phyloP scores from a whole-genome alignment of 2,888 invertebrate genomes.

The Tenthredo distinguenda region DNA sequence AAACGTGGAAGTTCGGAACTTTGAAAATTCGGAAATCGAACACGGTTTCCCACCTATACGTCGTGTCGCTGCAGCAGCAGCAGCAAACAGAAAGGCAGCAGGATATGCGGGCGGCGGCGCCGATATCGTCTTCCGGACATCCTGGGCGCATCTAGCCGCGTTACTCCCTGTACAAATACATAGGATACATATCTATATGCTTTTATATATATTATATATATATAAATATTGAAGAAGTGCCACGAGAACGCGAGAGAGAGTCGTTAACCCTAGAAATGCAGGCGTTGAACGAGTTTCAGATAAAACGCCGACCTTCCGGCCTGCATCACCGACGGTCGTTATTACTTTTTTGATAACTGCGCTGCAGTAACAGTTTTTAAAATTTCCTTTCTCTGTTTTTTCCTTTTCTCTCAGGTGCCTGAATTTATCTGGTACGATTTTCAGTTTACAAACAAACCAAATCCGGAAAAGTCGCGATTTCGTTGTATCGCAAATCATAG shows the following conservation, averaged over 20 bases:
- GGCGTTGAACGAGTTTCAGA: conserved; percentile 39
- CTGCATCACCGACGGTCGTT: not conserved
- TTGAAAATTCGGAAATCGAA: too few relatives aligned
- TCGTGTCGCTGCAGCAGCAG: too few relatives aligned
- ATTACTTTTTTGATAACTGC: not conserved
- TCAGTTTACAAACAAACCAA: too few relatives aligned
- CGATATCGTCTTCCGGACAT: conserved; percentile 50
- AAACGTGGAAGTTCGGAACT: too few relatives aligned
- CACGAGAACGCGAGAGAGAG: not conserved
- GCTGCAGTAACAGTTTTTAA: not conserved
- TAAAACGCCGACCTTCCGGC: conserved; percentile 47
- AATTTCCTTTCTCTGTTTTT: not conserved
- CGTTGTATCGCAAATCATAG: too few relatives aligned
- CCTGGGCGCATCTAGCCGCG: conserved; percentile 44
- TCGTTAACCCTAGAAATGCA: conserved; percentile 49
- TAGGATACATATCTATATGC: not conserved
- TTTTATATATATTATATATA: not conserved
- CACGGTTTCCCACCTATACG: too few relatives aligned
- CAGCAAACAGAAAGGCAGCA: not conserved
- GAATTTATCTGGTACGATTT: too few relatives aligned
- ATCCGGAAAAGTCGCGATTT: too few relatives aligned
- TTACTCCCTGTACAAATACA: not conserved
- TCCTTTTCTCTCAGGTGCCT: too few relatives aligned
- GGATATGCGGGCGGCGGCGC: conserved; percentile 42
- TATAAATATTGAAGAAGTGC: not conserved